Conservation (phyloP, 2,888 invertebrate genomes). For the Netelia virgata region DNA sequence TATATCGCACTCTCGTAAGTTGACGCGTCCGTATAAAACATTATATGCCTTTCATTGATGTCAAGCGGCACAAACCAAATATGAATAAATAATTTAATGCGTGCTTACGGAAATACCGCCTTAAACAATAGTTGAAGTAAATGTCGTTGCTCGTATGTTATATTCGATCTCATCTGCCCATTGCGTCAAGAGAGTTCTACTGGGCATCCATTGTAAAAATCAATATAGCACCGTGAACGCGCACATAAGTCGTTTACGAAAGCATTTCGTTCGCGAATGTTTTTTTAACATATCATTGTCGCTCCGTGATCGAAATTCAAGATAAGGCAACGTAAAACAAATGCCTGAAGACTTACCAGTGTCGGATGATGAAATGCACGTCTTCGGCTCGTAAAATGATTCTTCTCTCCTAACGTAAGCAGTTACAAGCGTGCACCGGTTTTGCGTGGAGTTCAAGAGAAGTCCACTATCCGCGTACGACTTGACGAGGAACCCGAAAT, state of each 20-base stretch:
- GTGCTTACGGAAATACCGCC: neutral
- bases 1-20: neutral
- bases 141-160: neutral
- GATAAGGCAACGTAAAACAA: slow-evolving; percentile 6
- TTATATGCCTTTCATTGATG: neutral
- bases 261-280: slow-evolving; percentile 24
- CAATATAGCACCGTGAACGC: slow-evolving; percentile 52
- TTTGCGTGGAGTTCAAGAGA: slow-evolving; percentile 33
- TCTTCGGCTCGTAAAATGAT: neutral
- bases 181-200: neutral
- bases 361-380: neutral
- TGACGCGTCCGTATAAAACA: neutral
- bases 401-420: neutral
- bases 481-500: slow-evolving; percentile 10
- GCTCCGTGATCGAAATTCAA: slow-evolving; percentile 10
- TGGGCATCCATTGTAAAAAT: slow-evolving; percentile 65
- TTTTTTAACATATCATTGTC: slow-evolving; percentile 2
- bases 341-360: slow-evolving; percentile 34
- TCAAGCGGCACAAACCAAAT: neutral
- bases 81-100: neutral
- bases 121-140: neutral
- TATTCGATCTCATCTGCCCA: neutral
- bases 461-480: neutral
- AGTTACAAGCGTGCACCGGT: slow-evolving; percentile 25
- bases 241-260: neutral